Percentiles rank a stretch among this genome's conserved stretches.
Conservation (phyloP, 2,888 invertebrate species). For the Heteropelma amictum region DNA sequence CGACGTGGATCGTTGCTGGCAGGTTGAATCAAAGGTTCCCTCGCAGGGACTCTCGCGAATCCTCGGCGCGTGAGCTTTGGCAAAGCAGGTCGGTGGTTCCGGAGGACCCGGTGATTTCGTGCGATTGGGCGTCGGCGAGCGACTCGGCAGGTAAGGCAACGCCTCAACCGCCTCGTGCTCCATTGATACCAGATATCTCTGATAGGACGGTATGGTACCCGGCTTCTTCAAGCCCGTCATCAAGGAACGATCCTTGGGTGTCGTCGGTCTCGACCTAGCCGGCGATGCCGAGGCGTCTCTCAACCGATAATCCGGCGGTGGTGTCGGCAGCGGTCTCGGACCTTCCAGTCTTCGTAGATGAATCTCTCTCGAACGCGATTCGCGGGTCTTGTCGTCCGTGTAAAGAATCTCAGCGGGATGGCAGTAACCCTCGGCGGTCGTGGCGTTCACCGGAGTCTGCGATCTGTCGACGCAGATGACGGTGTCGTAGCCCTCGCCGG, state of each 20-base stretch:
- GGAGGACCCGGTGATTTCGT: constrained; percentile 86
- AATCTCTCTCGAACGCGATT: constrained; percentile 57
- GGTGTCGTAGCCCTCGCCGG: constrained; percentile 58
- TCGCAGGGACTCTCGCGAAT: constrained; percentile 79
- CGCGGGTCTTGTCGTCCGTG: constrained; percentile 63
- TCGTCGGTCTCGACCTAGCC: constrained; percentile 81
- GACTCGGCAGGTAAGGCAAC: constrained; percentile 68
- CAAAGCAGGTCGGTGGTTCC: constrained; percentile 68
- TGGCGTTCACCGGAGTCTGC: constrained; percentile 67
- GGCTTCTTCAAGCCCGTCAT: constrained; percentile 82
- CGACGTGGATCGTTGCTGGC: constrained; percentile 63
- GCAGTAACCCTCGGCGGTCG: constrained; percentile 65
- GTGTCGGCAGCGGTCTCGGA: constrained; percentile 73
- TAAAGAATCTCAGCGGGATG: constrained; percentile 73
- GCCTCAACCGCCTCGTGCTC: constrained; percentile 69
- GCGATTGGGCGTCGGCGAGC: constrained; percentile 77
- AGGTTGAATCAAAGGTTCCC: constrained; percentile 69
- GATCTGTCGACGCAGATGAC: constrained; percentile 65
- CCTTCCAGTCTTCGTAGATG: constrained; percentile 59
- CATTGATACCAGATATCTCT: constrained; percentile 86
- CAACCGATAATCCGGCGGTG: constrained; percentile 72
- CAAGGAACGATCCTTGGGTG: constrained; percentile 80
- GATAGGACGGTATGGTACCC: constrained; percentile 88
- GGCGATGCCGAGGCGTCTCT: constrained; percentile 79
- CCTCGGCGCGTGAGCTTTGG: constrained; percentile 83